Conservation (phyloP, 92 coral and sea anemone genomes). For the Zoanthus gigantus region DNA sequence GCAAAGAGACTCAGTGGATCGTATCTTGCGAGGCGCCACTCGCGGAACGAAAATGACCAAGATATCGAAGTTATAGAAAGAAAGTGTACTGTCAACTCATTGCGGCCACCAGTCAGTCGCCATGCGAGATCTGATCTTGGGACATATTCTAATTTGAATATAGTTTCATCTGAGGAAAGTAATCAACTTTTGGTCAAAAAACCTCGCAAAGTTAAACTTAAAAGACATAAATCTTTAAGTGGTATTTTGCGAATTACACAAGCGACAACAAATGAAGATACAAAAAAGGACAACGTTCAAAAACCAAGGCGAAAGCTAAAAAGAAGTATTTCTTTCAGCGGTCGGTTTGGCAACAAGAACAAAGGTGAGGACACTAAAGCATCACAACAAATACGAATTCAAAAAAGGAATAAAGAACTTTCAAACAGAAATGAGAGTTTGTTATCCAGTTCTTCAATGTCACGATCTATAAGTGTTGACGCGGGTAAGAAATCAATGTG, state of each 20-base stretch:
- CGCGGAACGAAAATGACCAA: conserved; percentile 33
- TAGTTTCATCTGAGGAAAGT: neutral
- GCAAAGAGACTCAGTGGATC: conserved; percentile 1
- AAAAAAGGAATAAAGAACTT: neutral
- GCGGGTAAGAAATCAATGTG: neutral
- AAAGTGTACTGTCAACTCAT: conserved; percentile 4
- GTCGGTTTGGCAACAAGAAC: conserved; percentile 34
- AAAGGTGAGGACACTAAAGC: conserved; percentile 18
- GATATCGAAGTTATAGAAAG: conserved; percentile 35
- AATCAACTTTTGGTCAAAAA: conserved; percentile 11
- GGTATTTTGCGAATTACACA: neutral
- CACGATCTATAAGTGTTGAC: conserved; percentile 19
- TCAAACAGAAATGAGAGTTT: neutral
- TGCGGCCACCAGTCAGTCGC: conserved; percentile 23
- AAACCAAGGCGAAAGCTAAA: conserved; percentile 8
- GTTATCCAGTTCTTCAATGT: neutral
- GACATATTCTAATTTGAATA: conserved; percentile 15
- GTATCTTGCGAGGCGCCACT: conserved; percentile 15
- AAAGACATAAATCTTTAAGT: conserved; percentile 36
- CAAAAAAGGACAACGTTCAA: neutral
- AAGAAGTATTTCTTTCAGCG: conserved; percentile 44
- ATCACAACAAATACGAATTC: neutral
- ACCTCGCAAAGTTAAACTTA: conserved; percentile 19
- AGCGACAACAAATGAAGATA: neutral
- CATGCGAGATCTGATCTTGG: conserved; percentile 50